Percentiles rank a stretch among this genome's conserved stretches.
Conservation (phyloP, 1,140 invertebrate genomes). For the Drosophila equinoxialis region DNA sequence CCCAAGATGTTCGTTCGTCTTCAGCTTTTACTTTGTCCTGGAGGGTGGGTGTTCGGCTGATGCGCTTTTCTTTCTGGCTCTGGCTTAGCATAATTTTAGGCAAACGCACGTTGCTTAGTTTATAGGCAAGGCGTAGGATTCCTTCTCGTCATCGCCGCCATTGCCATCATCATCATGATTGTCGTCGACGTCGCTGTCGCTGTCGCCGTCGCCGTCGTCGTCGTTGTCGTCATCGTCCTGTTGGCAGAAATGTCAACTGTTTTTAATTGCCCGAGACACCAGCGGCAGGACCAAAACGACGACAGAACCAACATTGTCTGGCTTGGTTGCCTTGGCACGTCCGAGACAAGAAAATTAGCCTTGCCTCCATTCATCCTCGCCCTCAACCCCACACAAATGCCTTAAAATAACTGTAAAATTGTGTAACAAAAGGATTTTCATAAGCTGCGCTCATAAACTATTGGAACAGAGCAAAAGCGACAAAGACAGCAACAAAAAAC, state of each 20-base stretch:
- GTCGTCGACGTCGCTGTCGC: constrained; percentile 1
- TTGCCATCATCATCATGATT: neutral
- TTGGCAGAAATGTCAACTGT: constrained; percentile 78
- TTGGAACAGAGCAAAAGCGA: constrained; percentile 31
- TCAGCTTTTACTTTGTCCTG: constrained; percentile 46
- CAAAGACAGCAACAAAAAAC: constrained; percentile 6
- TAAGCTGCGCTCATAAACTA: constrained; percentile 77
- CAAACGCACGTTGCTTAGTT: constrained; percentile 80
- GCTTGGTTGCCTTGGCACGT: constrained; percentile 60
- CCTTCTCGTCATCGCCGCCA: constrained; percentile 9
- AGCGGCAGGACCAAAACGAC: constrained; percentile 14
- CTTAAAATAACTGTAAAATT: constrained; percentile 77
- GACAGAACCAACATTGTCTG: constrained; percentile 28
- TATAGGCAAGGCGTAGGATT: constrained; percentile 64
- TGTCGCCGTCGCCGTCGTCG: constrained; percentile 10
- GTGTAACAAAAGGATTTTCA: constrained; percentile 81
- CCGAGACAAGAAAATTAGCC: constrained; percentile 72
- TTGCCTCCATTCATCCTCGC: neutral
- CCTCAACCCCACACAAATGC: constrained; percentile 6
- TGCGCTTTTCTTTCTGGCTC: constrained; percentile 66
- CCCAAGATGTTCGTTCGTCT: constrained; percentile 47
- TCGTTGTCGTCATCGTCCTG: constrained; percentile 29
- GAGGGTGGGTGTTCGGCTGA: constrained; percentile 26
- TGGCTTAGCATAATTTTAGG: constrained; percentile 80
- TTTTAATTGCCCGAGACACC: constrained; percentile 73